Percentiles rank a stretch among this genome's conserved stretches.
Evolutionary conservation across 2,113 vertebrate species (phyloP).

Genomic region (Vidua chalybeata): DNA sequence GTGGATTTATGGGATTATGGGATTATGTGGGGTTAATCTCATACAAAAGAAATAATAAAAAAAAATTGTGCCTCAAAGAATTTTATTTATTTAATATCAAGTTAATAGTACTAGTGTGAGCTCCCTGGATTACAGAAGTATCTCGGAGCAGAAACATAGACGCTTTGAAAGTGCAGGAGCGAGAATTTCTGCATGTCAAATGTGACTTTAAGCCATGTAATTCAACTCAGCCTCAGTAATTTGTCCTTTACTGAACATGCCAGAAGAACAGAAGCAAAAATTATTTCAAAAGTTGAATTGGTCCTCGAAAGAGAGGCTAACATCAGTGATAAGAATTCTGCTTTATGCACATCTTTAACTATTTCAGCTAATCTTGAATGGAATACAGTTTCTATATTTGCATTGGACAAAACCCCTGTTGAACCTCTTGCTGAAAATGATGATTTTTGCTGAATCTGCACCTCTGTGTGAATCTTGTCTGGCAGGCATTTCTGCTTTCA

Average conservation of each 20-base stretch:
- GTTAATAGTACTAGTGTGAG: neutral
- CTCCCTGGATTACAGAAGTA: neutral
- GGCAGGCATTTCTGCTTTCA: neutral
- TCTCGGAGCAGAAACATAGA: neutral
- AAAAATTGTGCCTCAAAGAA: neutral
- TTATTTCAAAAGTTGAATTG: neutral
- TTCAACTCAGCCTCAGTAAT: neutral
- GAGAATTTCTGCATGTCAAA: neutral
- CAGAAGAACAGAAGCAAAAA: neutral
- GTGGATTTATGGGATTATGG: neutral
- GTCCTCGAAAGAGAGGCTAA: neutral
- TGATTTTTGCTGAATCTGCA: neutral
- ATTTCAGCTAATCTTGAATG: neutral
- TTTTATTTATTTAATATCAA: neutral
- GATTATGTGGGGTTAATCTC: neutral
- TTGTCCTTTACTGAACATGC: neutral
- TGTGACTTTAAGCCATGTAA: neutral
- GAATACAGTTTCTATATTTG: neutral
- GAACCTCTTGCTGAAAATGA: neutral
- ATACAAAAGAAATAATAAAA: neutral
- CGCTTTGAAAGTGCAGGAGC: neutral
- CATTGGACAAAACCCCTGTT: neutral
- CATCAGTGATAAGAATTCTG: neutral
- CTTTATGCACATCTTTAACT: neutral
- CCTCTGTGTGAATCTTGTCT: neutral